Conservation (phyloP, 2,113 vertebrate species). For the Silurus meridionalis region DNA sequence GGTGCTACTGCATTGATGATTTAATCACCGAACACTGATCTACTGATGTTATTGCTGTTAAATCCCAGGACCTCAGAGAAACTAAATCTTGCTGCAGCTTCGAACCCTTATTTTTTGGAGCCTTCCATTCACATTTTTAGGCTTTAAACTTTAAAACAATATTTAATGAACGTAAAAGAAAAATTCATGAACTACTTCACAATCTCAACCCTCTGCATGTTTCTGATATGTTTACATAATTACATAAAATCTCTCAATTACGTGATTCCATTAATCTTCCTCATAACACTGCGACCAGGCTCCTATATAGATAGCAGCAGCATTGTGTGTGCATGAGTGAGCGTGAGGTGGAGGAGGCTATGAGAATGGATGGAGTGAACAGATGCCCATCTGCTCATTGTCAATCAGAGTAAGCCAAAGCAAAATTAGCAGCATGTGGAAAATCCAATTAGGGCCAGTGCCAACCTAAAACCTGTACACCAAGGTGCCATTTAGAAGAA, state of each 20-base stretch:
- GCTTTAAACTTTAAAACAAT: neutral
- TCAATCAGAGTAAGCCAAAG: constrained; percentile 48
- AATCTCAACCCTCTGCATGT: neutral
- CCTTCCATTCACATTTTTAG: neutral
- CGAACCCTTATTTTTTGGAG: neutral
- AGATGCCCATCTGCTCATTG: constrained; percentile 52
- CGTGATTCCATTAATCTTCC: neutral
- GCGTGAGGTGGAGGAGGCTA: constrained; percentile 28
- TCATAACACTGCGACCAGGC: neutral
- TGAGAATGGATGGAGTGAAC: constrained; percentile 22
- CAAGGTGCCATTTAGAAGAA: constrained; percentile 35
- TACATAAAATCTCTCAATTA: neutral
- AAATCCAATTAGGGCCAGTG: constrained; percentile 49
- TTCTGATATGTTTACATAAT: neutral
- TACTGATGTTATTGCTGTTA: neutral
- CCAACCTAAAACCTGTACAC: constrained; percentile 41
- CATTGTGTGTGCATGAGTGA: neutral
- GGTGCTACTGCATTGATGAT: neutral
- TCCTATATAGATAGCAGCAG: too few relatives aligned
- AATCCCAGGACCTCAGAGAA: neutral
- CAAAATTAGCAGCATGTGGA: constrained; percentile 52
- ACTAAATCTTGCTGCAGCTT: neutral
- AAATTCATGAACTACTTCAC: neutral
- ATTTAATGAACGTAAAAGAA: neutral
- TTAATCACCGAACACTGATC: neutral